phyloP scores from a whole-genome alignment of 2,113 vertebrate genomes.

The rat (Rattus norvegicus) region GRCr8 NC_086020.1:61426001-61426500 shows the following conservation, averaged over 20 bases:
- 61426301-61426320: accelerated
- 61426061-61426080: background rate
- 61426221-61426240: background rate
- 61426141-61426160: background rate
- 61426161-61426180: background rate
- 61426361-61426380: background rate
- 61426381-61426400: background rate
- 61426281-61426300: background rate
- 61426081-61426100: background rate
- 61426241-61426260: background rate
- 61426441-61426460: background rate
- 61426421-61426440: background rate
- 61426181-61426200: background rate
- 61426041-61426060: background rate
- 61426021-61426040: background rate
- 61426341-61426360: background rate
- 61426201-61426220: background rate
- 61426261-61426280: background rate
- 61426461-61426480: background rate
- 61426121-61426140: background rate
- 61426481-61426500: background rate
- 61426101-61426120: background rate
- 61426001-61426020: background rate
- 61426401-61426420: background rate
- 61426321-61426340: background rate